phyloP scores from a whole-genome alignment of 2,888 invertebrate genomes.

The Meganola albula region DNA sequence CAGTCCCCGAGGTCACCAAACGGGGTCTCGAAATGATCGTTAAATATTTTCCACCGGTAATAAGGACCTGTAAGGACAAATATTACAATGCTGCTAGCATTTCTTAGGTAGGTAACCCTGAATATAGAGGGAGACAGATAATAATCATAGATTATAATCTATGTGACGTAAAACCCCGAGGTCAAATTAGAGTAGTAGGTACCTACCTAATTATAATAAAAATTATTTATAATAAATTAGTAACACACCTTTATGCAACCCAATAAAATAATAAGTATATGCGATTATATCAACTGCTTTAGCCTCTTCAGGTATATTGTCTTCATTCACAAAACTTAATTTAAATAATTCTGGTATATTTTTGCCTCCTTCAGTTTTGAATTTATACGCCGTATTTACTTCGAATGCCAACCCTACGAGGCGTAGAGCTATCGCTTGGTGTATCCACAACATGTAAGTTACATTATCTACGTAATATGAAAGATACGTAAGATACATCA shows the following conservation, averaged over 20 bases:
- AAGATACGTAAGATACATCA: constrained; percentile 86
- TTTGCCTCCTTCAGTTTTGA: background rate
- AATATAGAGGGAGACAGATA: too few relatives aligned
- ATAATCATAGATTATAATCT: too few relatives aligned
- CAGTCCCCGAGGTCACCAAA: constrained; percentile 76
- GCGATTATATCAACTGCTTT: constrained; percentile 81
- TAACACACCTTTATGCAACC: constrained; percentile 91
- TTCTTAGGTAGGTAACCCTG: too few relatives aligned
- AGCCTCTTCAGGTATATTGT: constrained; percentile 51
- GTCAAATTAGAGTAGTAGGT: too few relatives aligned
- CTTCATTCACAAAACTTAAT: constrained; percentile 19
- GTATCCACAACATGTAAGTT: constrained; percentile 85
- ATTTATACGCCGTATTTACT: constrained; percentile 56
- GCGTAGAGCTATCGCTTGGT: constrained; percentile 89
- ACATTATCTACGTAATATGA: constrained; percentile 81
- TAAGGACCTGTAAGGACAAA: constrained; percentile 83
- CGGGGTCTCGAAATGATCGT: constrained; percentile 80
- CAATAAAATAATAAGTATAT: constrained; percentile 89
- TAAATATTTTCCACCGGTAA: constrained; percentile 86
- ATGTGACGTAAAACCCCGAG: too few relatives aligned
- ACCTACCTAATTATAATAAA: too few relatives aligned
- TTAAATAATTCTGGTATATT: background rate
- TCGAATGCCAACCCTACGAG: constrained; percentile 91
- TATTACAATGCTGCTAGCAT: background rate
- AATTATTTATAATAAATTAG: too few relatives aligned